Evolutionary conservation across 2,888 invertebrate genomes (phyloP), one percentile per base, ranked within the genome.

Genomic region (Linnaemya vulpina): DNA sequence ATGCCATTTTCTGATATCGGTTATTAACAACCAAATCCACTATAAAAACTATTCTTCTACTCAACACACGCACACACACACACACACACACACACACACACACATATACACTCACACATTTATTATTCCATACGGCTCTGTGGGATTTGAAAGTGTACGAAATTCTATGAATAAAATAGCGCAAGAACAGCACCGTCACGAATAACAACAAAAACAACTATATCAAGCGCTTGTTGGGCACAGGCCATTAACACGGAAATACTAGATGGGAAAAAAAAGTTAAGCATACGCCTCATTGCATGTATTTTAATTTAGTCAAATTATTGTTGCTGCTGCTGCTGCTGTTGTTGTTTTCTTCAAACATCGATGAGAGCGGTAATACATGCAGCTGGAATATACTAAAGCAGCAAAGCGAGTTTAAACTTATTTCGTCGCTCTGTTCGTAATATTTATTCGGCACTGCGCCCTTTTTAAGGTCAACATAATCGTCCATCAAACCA

Each of bases 201-300:
- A 38, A 38, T 38, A 38, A 35, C 30, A 49, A 25, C 13, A 30
- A 40, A 11, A 73, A 67, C 58, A 35, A 25, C 9, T 17, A 40
- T 38, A 53, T 38, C 25, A 60, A 75, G 65, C 55, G 53, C 73
- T 76, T 71, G 30, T 38, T 60, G 67, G 75, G 62, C 40, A 67
- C 49, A 73, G 68, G 49, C 78, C 65, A 88, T 89, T 89, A 89
- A 87, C 90, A 88, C 87, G 89, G 88, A 89, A 89, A 89, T 87
- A n/a, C n/a, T n/a, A 73, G 73, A 80, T 77, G 80, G 71, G 87
- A 62, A 79, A 86, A n/a, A 88, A 89, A 88, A 88, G 88, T 89
- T 89, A 88, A 88, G 86, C 88, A 90, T 88, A 90, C 89, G 89
- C 90, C 90, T 89, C 86, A 87, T 87, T 89, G 89, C 87, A 88